Conservation (phyloP, 2,113 vertebrate species). For the Bos javanicus region DNA sequence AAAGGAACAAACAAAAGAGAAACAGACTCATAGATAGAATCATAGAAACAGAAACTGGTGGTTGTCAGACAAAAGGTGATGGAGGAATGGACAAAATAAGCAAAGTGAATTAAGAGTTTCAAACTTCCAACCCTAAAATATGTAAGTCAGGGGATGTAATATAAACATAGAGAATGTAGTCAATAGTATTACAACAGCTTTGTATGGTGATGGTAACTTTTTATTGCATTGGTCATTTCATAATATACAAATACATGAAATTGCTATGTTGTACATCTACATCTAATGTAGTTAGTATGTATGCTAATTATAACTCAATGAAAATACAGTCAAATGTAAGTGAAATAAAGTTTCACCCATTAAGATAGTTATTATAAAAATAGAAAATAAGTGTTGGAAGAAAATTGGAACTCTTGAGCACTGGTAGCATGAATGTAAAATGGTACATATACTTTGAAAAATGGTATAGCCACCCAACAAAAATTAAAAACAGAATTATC, state of each 20-base stretch:
- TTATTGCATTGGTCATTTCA: background rate
- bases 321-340: background rate
- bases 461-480: background rate
- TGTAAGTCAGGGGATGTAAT: background rate
- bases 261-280: background rate
- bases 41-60: background rate
- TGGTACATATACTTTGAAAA: background rate
- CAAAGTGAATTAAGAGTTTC: background rate
- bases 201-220: background rate
- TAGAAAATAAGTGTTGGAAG: background rate
- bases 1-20: background rate
- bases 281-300: background rate
- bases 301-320: background rate
- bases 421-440: background rate
- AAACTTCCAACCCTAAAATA: background rate
- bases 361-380: background rate
- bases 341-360: background rate
- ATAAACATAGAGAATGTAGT: background rate
- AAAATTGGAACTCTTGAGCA: background rate
- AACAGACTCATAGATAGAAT: background rate
- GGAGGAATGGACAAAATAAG: background rate
- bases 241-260: background rate
- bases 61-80: background rate
- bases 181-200: background rate
- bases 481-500: background rate